Conservation (phyloP, 2,888 invertebrate genomes). For the Crepidodera aurea region DNA sequence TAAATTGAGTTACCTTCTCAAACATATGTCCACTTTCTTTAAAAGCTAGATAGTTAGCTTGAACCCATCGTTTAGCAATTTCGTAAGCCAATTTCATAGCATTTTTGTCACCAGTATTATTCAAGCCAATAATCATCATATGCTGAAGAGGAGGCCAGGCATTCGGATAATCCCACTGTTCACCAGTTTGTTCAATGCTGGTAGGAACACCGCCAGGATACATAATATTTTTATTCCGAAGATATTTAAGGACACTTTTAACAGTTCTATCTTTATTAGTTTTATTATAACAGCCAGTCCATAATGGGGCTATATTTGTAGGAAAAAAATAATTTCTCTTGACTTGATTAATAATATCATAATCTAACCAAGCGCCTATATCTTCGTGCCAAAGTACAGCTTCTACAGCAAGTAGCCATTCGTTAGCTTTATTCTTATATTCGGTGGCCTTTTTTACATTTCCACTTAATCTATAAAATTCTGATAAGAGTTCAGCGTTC, state of each 20-base stretch:
- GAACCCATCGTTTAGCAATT: conserved; percentile 83
- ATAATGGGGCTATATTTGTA: conserved; percentile 78
- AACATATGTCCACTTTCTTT: conserved; percentile 76
- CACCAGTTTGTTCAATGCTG: conserved; percentile 78
- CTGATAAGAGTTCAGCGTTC: conserved; percentile 70
- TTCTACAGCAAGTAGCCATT: conserved; percentile 70
- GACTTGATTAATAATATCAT: conserved; percentile 66
- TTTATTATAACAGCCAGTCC: conserved; percentile 74
- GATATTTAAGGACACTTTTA: conserved; percentile 71
- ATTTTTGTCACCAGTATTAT: conserved; percentile 70
- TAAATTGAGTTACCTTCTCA: conserved; percentile 83
- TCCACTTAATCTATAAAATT: conserved; percentile 66
- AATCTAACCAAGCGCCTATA: conserved; percentile 84
- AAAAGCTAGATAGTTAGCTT: conserved; percentile 80
- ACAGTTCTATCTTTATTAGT: conserved; percentile 68
- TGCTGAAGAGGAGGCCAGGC: conserved; percentile 95
- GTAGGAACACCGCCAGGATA: conserved; percentile 84
- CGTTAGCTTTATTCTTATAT: conserved; percentile 65
- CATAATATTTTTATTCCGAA: conserved; percentile 70
- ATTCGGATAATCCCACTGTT: conserved; percentile 94
- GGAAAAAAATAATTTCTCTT: conserved; percentile 74
- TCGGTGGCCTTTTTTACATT: conserved; percentile 62
- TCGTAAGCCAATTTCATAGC: conserved; percentile 73
- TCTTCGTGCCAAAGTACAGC: conserved; percentile 78
- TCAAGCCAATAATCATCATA: conserved; percentile 80